phyloP scores from a whole-genome alignment of 2,797 vertebrate species.

The Molossus alvarezi region DNA sequence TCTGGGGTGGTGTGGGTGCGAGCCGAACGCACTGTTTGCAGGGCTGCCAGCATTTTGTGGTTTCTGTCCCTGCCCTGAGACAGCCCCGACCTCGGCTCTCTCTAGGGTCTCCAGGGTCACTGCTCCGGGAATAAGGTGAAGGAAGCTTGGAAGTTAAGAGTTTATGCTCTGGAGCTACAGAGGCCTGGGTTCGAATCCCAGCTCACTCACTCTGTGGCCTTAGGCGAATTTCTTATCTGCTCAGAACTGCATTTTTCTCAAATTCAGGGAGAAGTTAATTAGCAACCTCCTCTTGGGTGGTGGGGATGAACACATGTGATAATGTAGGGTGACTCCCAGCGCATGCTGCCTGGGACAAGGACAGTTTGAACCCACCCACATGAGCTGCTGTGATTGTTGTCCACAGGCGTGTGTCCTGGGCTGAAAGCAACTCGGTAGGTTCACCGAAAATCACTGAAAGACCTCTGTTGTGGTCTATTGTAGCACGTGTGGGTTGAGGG shows the following conservation, averaged over 20 bases:
- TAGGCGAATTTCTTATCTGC: neutral
- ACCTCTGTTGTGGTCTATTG: fast-evolving
- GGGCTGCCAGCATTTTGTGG: neutral
- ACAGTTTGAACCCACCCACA: fast-evolving
- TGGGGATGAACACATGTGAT: neutral
- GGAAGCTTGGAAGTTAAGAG: neutral
- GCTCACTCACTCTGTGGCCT: neutral
- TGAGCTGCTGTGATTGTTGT: neutral
- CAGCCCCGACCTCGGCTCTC: neutral
- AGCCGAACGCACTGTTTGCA: neutral
- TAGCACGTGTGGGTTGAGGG: conserved; percentile 66
- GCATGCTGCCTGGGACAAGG: neutral
- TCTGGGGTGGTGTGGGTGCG: neutral
- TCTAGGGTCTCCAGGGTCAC: neutral
- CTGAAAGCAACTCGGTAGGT: neutral
- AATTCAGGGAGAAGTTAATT: neutral
- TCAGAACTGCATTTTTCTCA: neutral
- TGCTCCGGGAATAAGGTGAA: neutral
- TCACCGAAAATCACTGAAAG: neutral
- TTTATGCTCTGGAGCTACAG: neutral
- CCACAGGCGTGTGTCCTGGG: neutral
- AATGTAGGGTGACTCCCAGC: neutral
- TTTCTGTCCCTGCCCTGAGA: neutral
- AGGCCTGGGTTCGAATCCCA: neutral
- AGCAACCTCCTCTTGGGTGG: neutral